A percentile compares a stretch with the other conserved stretches of the same genome.
phyloP scores from a whole-genome alignment of 1,140 invertebrate genomes.

The Elymnias hypermnestra region DNA sequence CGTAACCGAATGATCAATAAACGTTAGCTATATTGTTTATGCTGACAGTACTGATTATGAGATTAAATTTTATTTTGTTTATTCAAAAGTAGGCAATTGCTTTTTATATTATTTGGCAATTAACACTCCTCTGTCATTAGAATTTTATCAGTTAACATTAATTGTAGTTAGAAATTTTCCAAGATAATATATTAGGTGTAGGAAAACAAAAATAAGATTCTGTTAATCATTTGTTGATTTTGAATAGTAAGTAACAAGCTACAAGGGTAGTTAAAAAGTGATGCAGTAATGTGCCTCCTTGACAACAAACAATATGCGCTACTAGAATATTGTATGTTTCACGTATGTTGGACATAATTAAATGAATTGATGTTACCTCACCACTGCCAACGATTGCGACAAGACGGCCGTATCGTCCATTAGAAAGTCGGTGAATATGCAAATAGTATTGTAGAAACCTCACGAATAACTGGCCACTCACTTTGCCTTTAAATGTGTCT shows the following conservation, averaged over 20 bases:
- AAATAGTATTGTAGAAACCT: constrained; percentile 75
- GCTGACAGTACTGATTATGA: too few relatives aligned
- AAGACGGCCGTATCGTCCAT: constrained; percentile 70
- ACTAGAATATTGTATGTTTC: constrained; percentile 35
- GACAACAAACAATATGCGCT: constrained; percentile 24
- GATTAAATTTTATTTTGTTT: too few relatives aligned
- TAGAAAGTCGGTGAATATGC: constrained; percentile 75
- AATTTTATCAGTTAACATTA: too few relatives aligned
- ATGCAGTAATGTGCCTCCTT: background rate
- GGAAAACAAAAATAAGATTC: too few relatives aligned
- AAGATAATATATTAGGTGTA: too few relatives aligned
- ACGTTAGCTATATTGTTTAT: constrained; percentile 33
- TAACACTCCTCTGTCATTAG: too few relatives aligned
- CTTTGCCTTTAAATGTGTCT: constrained; percentile 68
- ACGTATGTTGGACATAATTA: constrained; percentile 48
- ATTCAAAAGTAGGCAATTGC: too few relatives aligned
- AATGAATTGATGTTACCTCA: constrained; percentile 69
- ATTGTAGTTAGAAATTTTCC: too few relatives aligned
- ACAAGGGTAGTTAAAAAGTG: background rate
- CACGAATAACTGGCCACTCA: constrained; percentile 74
- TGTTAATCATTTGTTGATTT: too few relatives aligned
- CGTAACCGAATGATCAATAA: constrained; percentile 36
- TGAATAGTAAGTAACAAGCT: too few relatives aligned
- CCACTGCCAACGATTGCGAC: constrained; percentile 63
- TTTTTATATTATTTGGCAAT: too few relatives aligned